Percentiles rank a stretch among this genome's conserved stretches.
Evolutionary conservation across 2,113 vertebrate species (phyloP).

Genomic region (Nymphicus hollandicus): DNA sequence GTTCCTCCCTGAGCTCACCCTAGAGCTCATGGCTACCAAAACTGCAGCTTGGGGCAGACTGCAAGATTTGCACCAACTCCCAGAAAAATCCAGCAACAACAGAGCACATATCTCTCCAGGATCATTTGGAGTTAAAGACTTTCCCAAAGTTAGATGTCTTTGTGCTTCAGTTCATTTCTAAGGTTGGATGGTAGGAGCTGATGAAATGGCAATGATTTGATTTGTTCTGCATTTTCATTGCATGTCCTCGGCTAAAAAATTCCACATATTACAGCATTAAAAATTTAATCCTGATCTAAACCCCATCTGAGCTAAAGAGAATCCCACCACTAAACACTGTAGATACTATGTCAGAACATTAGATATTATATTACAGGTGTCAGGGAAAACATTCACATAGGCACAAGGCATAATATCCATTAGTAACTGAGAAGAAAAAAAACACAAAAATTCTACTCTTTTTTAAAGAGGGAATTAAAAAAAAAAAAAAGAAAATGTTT

Average conservation of each 20-base stretch:
- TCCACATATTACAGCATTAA: neutral
- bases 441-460: neutral
- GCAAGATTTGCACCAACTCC: neutral
- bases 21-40: rapidly evolving
- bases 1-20: rapidly evolving
- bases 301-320: neutral
- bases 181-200: neutral
- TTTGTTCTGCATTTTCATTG: neutral
- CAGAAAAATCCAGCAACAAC: neutral
- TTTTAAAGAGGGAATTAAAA: neutral
- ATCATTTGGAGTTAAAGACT: neutral
- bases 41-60: neutral
- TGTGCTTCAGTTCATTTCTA: neutral
- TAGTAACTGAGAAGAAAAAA: neutral
- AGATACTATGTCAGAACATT: neutral
- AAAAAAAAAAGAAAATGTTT: neutral
- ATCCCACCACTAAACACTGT: neutral
- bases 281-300: neutral
- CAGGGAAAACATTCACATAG: neutral
- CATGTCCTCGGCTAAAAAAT: neutral
- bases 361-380: neutral
- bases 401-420: neutral
- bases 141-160: neutral
- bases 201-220: neutral
- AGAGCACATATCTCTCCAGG: neutral